Evolutionary conservation across 2,888 invertebrate genomes (phyloP), one percentile per base, ranked within the genome.

Genomic region (Polymixis lichenea): DNA sequence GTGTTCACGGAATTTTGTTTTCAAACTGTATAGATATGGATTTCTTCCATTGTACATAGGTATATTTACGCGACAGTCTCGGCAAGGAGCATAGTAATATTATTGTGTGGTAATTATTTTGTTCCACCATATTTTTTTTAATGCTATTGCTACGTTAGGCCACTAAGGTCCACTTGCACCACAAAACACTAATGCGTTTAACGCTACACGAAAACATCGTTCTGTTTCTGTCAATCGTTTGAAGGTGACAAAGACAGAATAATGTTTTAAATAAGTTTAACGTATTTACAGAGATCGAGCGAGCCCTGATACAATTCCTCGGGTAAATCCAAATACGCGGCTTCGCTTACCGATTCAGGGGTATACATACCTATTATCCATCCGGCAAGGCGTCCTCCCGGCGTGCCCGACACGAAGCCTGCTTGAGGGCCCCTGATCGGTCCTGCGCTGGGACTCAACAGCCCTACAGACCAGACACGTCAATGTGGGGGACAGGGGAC

Each of bases 351-450:
- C 25, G 49, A 43, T 9, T 6, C 19, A 62, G 25, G 25, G 25
- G 19, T 72, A 19, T 77, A 89, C 93, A 90, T 92, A 97, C 97
- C 97, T 86, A 98, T 96, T 66, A 98, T 96, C 98, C 98, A 98
- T 67, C 97, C 96, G 51, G 97, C 97, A 53, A 97, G 91, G 8
- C 97, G 93, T 9, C 97, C 96, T 6, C 96, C 95, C 22, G 97
- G 96, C 0, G 96, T 96, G 22, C 96, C 96, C 0, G 95, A 94
- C 74, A 96, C 96, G 92, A 97, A 96, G 80, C 96, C 95, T 0
- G 96, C 96, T 80, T 96, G 95, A 25, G 96, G 96, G 7, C 95
- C 96, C 32, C 96, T 93, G 74, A 95, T 87, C n/a, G 93, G 89
- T 53, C 91, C 92, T 75, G 91, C 90, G 61, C 92, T 91, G 79